Evolutionary conservation across 2,888 invertebrate genomes (phyloP).

Genomic region (Clusia tigrina): DNA sequence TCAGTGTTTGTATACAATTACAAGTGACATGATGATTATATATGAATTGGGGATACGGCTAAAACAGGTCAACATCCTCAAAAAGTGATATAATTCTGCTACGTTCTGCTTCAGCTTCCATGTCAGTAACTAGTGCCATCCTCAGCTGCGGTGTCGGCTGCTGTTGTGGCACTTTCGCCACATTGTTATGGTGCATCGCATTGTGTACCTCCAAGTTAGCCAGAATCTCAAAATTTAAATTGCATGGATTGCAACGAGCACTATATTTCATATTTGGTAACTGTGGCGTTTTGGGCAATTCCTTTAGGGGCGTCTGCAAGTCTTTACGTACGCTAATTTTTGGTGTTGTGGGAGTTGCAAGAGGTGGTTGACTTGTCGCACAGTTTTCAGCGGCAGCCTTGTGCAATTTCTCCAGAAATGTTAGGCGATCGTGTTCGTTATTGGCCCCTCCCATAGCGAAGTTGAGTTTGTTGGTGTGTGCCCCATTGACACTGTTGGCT

Average conservation of each 20-base stretch:
- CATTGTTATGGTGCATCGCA: constrained; percentile 51
- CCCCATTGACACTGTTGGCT: neutral
- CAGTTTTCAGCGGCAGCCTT: constrained; percentile 38
- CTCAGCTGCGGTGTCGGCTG: constrained; percentile 6
- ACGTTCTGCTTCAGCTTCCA: constrained; percentile 47
- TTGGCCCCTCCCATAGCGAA: constrained; percentile 1
- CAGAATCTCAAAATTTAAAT: constrained; percentile 53
- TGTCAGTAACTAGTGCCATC: constrained; percentile 19
- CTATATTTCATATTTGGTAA: constrained; percentile 42
- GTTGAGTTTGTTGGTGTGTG: neutral
- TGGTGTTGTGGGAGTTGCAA: constrained; percentile 22
- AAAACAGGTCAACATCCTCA: constrained; percentile 55
- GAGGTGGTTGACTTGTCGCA: constrained; percentile 10
- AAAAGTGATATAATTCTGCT: constrained; percentile 60
- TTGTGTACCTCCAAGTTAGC: constrained; percentile 59
- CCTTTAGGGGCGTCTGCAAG: constrained; percentile 25
- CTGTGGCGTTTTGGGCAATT: constrained; percentile 11
- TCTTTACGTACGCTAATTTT: constrained; percentile 37
- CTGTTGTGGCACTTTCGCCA: neutral
- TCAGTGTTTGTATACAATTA: no score
- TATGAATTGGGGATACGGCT: no score
- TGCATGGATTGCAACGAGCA: constrained; percentile 60
- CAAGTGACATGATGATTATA: no score
- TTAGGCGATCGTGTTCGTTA: constrained; percentile 40
- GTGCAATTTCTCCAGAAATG: constrained; percentile 53